Evolutionary conservation across 1,140 invertebrate species (phyloP).

Genomic region (Xylocopa sonorina): DNA sequence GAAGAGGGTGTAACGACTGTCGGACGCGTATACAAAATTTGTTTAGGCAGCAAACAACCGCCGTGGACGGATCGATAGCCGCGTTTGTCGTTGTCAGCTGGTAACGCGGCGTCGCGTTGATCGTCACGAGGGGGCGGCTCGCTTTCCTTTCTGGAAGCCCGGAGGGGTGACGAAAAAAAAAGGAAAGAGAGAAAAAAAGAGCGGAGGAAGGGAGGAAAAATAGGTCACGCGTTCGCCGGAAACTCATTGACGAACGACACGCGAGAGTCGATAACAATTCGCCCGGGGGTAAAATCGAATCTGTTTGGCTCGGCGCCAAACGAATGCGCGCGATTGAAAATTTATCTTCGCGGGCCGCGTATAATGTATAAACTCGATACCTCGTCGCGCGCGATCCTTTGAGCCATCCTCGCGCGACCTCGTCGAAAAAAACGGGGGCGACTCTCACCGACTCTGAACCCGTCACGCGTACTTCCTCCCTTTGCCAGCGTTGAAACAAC

Average conservation of each 20-base stretch:
- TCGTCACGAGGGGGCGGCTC: background rate
- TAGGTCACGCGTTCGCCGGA: background rate
- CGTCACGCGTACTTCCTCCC: background rate
- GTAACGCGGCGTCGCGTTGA: background rate
- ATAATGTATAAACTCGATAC: slow-evolving; percentile 2
- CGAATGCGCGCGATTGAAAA: slow-evolving; percentile 33
- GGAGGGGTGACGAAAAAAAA: too few species aligned
- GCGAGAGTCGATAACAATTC: slow-evolving; percentile 14
- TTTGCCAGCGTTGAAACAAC: background rate
- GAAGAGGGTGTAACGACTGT: background rate
- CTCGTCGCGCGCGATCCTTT: background rate
- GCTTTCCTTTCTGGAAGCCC: background rate
- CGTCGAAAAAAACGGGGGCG: background rate
- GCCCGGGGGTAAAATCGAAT: slow-evolving; percentile 23
- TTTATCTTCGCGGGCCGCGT: slow-evolving; percentile 36
- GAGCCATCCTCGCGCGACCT: background rate
- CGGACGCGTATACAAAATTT: background rate
- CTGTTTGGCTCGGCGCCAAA: slow-evolving; percentile 35
- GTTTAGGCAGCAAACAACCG: slow-evolving; percentile 28
- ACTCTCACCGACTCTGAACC: background rate
- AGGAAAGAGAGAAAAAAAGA: too few species aligned
- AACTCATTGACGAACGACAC: slow-evolving; percentile 12
- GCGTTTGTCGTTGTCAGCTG: background rate
- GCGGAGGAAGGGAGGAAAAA: background rate
- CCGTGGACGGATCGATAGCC: background rate